phyloP scores from a whole-genome alignment of 2,888 invertebrate species.

The Tetramorium bicarinatum region DNA sequence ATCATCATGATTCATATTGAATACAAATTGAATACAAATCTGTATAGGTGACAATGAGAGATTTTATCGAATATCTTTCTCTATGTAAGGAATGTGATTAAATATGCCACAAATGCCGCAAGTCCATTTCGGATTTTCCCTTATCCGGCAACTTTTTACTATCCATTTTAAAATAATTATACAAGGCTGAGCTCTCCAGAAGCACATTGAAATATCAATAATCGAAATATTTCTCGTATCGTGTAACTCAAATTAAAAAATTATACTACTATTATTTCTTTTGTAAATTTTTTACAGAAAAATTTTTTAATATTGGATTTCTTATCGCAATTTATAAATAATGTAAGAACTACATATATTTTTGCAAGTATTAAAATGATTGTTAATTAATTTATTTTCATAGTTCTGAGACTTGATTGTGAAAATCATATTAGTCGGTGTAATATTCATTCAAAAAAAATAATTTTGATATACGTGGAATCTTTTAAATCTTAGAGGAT shows the following conservation, averaged over 20 bases:
- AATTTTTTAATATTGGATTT: not conserved
- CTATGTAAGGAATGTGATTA: not conserved
- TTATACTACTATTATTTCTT: not conserved
- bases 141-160: not conserved
- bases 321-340: not conserved
- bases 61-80: not conserved
- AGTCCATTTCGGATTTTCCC: constrained; percentile 24
- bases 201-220: constrained; percentile 56
- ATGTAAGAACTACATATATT: not conserved
- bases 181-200: constrained; percentile 49
- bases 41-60: not conserved
- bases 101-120: not conserved
- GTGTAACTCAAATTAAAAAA: not conserved
- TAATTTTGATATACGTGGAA: no score
- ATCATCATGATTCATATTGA: not conserved
- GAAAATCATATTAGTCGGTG: constrained; percentile 13
- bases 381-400: not conserved
- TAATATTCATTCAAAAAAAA: no score
- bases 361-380: not conserved
- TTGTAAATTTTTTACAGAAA: not conserved
- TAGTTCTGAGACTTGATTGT: not conserved
- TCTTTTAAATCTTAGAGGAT: no score
- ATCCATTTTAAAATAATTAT: constrained; percentile 20
- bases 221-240: constrained; percentile 42
- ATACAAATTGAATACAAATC: not conserved